Percentiles rank a stretch among this genome's conserved stretches.
Conservation (phyloP, 2,888 invertebrate genomes). For the Reticulitermes lucifugus region DNA sequence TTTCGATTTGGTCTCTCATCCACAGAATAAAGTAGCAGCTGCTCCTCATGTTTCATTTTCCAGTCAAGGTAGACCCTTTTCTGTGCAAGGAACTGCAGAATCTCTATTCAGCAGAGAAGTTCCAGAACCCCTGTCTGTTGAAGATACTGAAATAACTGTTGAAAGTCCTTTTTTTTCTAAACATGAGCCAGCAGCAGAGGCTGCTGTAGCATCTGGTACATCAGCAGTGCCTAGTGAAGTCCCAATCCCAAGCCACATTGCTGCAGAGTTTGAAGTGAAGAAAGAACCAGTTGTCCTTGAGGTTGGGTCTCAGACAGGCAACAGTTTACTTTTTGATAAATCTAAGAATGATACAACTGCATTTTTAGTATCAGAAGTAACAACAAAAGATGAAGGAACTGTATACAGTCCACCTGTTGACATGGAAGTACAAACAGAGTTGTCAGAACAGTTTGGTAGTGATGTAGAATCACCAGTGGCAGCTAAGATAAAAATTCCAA, state of each 20-base stretch:
- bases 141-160: background rate
- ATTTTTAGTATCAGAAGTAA: background rate
- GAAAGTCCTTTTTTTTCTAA: background rate
- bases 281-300: slow-evolving; percentile 10
- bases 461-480: slow-evolving; percentile 50
- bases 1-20: slow-evolving; percentile 47
- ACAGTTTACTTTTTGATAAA: slow-evolving; percentile 18
- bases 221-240: slow-evolving; percentile 77
- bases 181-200: slow-evolving; percentile 59
- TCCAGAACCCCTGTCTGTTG: background rate
- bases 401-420: slow-evolving; percentile 35
- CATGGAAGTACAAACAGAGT: slow-evolving; percentile 40
- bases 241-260: slow-evolving; percentile 51
- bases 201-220: slow-evolving; percentile 73
- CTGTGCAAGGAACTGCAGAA: background rate
- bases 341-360: background rate
- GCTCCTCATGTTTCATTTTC: slow-evolving; percentile 12
- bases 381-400: slow-evolving; percentile 34
- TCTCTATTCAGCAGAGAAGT: background rate
- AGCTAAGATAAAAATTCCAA: slow-evolving; percentile 51
- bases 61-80: background rate
- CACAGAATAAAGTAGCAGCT: slow-evolving; percentile 31
- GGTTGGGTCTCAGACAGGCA: slow-evolving; percentile 43
- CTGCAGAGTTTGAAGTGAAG: background rate
- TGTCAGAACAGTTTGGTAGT: background rate